Conservation (phyloP, 2,797 vertebrate genomes). For the Tapirus indicus region DNA sequence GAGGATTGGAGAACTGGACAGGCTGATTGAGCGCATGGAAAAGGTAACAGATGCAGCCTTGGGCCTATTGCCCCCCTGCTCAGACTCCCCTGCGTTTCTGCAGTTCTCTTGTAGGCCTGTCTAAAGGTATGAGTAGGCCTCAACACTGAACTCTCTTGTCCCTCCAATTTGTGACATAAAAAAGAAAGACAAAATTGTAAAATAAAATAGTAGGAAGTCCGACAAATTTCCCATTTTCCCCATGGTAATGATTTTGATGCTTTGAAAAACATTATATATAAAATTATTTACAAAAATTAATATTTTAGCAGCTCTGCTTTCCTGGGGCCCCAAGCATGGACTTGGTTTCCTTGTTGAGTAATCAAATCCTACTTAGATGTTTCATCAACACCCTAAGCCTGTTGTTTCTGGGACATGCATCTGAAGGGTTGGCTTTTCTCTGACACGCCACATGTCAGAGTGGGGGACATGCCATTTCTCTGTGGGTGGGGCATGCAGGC, state of each 20-base stretch:
- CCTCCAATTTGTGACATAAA: background rate
- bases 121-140: background rate
- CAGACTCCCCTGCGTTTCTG: no score
- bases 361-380: background rate
- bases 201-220: background rate
- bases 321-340: no score
- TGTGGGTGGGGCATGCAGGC: background rate
- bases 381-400: background rate
- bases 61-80: background rate
- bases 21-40: conserved; percentile 95
- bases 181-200: background rate
- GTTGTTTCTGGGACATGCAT: background rate
- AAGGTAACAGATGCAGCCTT: conserved; percentile 86
- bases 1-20: conserved; percentile 95
- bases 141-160: background rate
- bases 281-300: conserved; percentile 10
- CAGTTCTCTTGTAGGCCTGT: background rate
- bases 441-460: background rate
- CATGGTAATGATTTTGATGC: background rate
- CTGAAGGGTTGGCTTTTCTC: background rate
- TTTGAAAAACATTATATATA: background rate
- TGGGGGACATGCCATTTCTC: background rate
- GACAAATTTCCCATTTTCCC: background rate
- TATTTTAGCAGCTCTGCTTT: background rate
- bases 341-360: background rate